These are phyloP conservation scores for Netelia melanura DNA, from an alignment of 2,888 invertebrate genomes.

Conservation along the genomic window DNA sequence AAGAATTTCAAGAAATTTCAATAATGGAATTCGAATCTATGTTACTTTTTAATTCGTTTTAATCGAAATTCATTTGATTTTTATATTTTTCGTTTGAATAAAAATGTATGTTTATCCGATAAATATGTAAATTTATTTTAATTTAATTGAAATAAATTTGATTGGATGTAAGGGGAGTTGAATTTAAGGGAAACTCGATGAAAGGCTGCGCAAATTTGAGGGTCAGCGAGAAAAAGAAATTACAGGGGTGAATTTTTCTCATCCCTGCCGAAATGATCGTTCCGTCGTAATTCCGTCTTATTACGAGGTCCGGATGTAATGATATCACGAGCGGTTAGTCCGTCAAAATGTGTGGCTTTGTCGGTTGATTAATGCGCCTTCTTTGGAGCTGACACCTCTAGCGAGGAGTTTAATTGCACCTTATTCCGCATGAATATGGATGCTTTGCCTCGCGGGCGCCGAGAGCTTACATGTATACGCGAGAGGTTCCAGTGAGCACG, in stretches of 20 bases:
- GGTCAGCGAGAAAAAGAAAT: conserved; percentile 20
- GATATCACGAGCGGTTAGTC: conserved; percentile 81
- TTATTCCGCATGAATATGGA: conserved; percentile 85
- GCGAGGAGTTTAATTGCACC: conserved; percentile 84
- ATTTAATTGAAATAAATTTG: too few species aligned
- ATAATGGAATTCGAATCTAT: too few species aligned
- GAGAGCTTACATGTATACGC: conserved; percentile 46
- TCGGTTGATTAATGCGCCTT: conserved; percentile 83
- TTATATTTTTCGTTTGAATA: too few species aligned
- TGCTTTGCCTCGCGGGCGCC: conserved; percentile 81
- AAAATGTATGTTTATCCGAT: too few species aligned
- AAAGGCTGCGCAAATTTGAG: background rate
- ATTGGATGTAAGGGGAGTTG: too few species aligned
- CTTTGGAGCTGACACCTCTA: conserved; percentile 83
- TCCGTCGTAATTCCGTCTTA: conserved; percentile 80
- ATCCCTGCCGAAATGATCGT: conserved; percentile 74
- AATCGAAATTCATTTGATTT: too few species aligned
- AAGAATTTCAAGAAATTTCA: too few species aligned
- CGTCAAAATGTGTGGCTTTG: conserved; percentile 82
- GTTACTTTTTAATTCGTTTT: too few species aligned
- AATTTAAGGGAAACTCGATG: background rate
- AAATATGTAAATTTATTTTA: too few species aligned
- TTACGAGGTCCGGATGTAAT: conserved; percentile 80
- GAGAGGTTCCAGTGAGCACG: conserved; percentile 51
- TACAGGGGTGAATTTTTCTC: conserved; percentile 9